phyloP scores from a whole-genome alignment of 1,140 invertebrate species.

The Fopius arisanus region DNA sequence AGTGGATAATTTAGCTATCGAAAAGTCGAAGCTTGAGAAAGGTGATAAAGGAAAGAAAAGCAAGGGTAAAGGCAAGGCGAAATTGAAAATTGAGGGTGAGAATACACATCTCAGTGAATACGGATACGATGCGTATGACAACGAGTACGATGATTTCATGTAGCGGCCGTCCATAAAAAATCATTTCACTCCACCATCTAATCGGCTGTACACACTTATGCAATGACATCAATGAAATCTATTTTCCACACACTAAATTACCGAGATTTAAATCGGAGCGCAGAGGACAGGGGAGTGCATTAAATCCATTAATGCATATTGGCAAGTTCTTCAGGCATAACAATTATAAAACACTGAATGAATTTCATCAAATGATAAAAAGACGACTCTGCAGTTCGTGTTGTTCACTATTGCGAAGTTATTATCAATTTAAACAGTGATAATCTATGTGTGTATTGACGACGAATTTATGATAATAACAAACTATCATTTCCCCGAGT shows the following conservation, averaged over 20 bases:
- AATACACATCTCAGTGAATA: slow-evolving; percentile 69
- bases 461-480: not conserved
- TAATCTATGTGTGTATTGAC: slow-evolving; percentile 8
- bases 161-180: slow-evolving; percentile 63
- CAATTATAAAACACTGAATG: not conserved
- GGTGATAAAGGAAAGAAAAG: slow-evolving; percentile 76
- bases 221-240: slow-evolving; percentile 42
- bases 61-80: slow-evolving; percentile 78
- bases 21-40: slow-evolving; percentile 84
- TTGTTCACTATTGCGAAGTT: not conserved
- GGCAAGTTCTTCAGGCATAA: slow-evolving; percentile 19
- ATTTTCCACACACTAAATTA: slow-evolving; percentile 5
- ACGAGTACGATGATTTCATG: slow-evolving; percentile 76
- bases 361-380: not conserved
- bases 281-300: not conserved
- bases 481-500: not conserved
- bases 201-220: slow-evolving; percentile 51
- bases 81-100: slow-evolving; percentile 78
- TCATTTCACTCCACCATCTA: slow-evolving; percentile 49
- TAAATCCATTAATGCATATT: slow-evolving; percentile 24
- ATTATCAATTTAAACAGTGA: not conserved
- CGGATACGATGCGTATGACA: slow-evolving; percentile 64
- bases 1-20: slow-evolving; percentile 80
- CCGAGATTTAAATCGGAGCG: not conserved
- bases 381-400: not conserved